phyloP scores from a whole-genome alignment of 2,888 invertebrate genomes.

The Endotricha flammealis region DNA sequence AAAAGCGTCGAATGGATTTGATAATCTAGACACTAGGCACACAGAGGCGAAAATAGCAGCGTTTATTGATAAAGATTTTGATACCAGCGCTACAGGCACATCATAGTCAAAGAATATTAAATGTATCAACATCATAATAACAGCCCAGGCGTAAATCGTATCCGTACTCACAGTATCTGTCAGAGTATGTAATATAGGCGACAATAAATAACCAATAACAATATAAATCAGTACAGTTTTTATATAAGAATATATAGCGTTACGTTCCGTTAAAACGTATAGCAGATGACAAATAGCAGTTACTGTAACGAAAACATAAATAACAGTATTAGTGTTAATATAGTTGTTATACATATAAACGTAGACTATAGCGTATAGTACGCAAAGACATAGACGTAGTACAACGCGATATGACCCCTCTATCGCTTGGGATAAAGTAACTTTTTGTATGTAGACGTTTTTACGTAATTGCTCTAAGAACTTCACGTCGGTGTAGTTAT shows the following conservation, averaged over 20 bases:
- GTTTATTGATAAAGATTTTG: constrained; percentile 94
- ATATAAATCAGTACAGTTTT: constrained; percentile 90
- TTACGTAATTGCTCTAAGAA: constrained; percentile 91
- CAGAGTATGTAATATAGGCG: constrained; percentile 94
- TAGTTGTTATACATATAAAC: constrained; percentile 84
- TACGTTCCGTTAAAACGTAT: constrained; percentile 63
- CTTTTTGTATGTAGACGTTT: constrained; percentile 88
- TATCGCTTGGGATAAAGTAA: constrained; percentile 83
- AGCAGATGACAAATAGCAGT: constrained; percentile 81
- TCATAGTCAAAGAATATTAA: constrained; percentile 96
- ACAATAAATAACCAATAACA: constrained; percentile 91
- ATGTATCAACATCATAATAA: constrained; percentile 91
- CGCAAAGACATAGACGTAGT: constrained; percentile 87
- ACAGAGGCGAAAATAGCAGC: constrained; percentile 97
- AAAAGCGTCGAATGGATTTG: constrained; percentile 92
- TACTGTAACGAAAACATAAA: constrained; percentile 74
- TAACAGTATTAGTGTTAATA: constrained; percentile 80
- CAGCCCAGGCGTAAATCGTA: constrained; percentile 96
- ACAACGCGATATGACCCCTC: constrained; percentile 87
- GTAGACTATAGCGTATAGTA: constrained; percentile 85
- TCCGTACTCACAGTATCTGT: constrained; percentile 98
- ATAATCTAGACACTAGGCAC: constrained; percentile 94
- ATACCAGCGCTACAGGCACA: constrained; percentile 90
- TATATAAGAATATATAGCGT: constrained; percentile 76
- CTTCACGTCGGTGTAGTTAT: constrained; percentile 93